Base-by-base conservation (phyloP, 2,888 invertebrate genomes). In the Leucoma salicis region DNA sequence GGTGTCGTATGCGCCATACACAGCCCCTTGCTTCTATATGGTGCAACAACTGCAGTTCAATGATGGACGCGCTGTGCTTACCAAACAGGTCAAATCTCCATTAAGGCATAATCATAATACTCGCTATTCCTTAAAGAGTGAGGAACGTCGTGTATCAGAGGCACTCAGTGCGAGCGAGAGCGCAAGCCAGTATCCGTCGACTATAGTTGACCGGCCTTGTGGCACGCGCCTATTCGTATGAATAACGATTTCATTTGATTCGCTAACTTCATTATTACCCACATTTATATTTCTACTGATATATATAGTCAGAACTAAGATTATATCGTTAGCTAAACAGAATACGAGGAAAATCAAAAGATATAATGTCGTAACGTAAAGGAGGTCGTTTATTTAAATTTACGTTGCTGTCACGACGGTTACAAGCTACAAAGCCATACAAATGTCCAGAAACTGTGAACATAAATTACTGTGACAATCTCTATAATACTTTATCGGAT, bases 201-300 rank as follows among this genome's bases (percentile, higher is more conserved):
- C 82, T 74, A 68, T 74, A 75, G 72, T 70, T 70, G 74, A 73
- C 74, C 82, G 87, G 80, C 87, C 88, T 87, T 86, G 88, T 66
- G 87, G 88, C 88, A 89, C 88, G 88, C 86, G 61, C 52, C 48
- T 44, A 59, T 56, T 49, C 64, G 64, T 66, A 63, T 54, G 59
- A 62, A n/a, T n/a, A n/a, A 70, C 67, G 72, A 70, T 71, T 70
- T 60, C 70, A 73, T 74, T 80, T 77, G 79, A 83, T 83, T 80
- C 82, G 82, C 71, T 64, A 70, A 66, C 63, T 68, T 76, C 70
- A 78, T 81, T 81, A 65, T 8, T 65, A 70, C 66, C 21, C 69
- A 70, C 61, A 63, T 68, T 66, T 67, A 69, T 63, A 63, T 63
- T 59, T 58, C 63, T 48, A 63, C 12, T 53, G 49, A 60, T 53